Conservation (phyloP, 2,113 vertebrate species). For the Acrocephalus kingi region DNA sequence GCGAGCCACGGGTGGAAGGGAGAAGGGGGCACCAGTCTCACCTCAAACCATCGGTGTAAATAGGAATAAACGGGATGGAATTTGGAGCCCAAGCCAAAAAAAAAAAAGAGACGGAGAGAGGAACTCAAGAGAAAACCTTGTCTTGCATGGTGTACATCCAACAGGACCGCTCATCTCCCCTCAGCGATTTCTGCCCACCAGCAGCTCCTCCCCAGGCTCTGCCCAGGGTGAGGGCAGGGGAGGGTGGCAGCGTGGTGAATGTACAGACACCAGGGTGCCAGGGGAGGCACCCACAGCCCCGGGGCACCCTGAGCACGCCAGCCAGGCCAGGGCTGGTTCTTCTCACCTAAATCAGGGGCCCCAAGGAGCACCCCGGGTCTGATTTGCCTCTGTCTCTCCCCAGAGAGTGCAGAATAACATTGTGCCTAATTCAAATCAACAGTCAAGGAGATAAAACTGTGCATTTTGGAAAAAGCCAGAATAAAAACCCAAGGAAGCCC, state of each 20-base stretch:
- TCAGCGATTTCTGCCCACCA: constrained; percentile 4
- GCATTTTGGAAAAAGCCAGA: constrained; percentile 20
- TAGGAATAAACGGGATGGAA: background rate
- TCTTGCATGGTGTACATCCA: constrained; percentile 14
- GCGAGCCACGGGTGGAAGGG: background rate
- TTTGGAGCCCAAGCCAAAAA: constrained; percentile 39
- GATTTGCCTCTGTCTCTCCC: background rate
- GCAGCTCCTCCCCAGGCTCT: background rate
- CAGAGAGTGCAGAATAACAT: background rate
- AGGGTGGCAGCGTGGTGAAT: background rate
- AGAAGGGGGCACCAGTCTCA: background rate
- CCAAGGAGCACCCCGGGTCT: background rate
- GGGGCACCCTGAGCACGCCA: background rate
- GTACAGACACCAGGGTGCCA: background rate
- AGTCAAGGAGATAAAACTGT: background rate
- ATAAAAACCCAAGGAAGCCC: background rate
- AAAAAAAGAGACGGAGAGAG: background rate
- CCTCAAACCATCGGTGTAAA: constrained; percentile 21
- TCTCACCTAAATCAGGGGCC: background rate
- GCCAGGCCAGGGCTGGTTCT: background rate
- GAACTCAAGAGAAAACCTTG: background rate
- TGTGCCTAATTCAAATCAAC: constrained; percentile 23
- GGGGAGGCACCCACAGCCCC: background rate
- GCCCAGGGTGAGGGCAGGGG: background rate
- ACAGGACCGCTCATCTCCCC: background rate